A percentile compares a stretch with the other conserved stretches of the same genome.
Conservation (phyloP, 1,140 invertebrate genomes). For the Scaptomyza pallida region DNA sequence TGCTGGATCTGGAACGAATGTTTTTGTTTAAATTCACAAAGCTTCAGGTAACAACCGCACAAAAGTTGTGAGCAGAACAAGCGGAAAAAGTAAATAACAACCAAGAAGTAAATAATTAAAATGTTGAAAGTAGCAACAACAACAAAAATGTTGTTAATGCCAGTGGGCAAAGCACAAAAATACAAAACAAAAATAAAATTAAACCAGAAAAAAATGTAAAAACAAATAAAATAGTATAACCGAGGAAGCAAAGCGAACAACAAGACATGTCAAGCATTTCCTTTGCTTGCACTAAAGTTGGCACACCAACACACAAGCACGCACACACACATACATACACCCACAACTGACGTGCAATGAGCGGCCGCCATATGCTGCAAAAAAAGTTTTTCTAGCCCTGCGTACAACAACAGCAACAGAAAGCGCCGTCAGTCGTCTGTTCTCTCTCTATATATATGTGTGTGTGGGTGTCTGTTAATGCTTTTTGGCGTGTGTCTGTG, state of each 20-base stretch:
- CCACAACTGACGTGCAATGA: slow-evolving; percentile 50
- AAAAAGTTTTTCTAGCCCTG: slow-evolving; percentile 55
- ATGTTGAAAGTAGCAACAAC: slow-evolving; percentile 16
- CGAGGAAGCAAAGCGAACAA: slow-evolving; percentile 61
- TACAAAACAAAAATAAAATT: slow-evolving; percentile 25
- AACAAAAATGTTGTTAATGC: slow-evolving; percentile 45
- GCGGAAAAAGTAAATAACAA: slow-evolving; percentile 49
- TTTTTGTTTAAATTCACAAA: neutral
- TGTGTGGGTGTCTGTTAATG: slow-evolving; percentile 23
- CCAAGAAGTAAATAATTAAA: slow-evolving; percentile 58
- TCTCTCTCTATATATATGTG: slow-evolving; percentile 7
- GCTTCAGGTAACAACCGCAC: neutral
- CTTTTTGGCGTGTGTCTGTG: slow-evolving; percentile 1
- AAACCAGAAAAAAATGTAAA: slow-evolving; percentile 26
- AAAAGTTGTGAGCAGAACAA: slow-evolving; percentile 7
- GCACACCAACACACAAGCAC: slow-evolving; percentile 20
- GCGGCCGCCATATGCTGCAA: slow-evolving; percentile 57
- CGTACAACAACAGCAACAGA: slow-evolving; percentile 31
- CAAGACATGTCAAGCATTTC: slow-evolving; percentile 76
- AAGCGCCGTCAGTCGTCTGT: slow-evolving; percentile 23
- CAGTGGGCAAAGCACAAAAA: slow-evolving; percentile 27
- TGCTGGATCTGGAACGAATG: neutral
- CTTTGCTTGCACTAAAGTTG: slow-evolving; percentile 62
- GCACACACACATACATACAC: slow-evolving; percentile 19
- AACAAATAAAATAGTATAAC: slow-evolving; percentile 50